Percentiles rank a stretch among this genome's conserved stretches.
Evolutionary conservation across 2,113 vertebrate species (phyloP).

Genomic region (Burhinus bistriatus): DNA sequence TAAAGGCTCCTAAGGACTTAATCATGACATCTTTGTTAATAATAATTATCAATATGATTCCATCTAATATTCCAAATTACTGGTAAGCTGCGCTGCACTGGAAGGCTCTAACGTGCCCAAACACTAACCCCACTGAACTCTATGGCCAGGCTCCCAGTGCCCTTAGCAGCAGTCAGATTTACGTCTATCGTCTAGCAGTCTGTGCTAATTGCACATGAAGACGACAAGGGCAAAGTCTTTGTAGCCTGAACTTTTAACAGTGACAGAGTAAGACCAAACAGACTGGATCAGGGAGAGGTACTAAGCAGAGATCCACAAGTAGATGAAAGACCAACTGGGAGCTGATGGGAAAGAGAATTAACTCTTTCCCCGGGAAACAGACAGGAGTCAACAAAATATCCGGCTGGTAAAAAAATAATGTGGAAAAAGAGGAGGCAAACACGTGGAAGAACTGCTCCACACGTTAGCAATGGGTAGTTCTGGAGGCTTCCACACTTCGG

Average conservation of each 20-base stretch:
- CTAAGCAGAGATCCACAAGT: background rate
- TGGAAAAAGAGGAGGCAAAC: background rate
- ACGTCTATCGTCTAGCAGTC: background rate
- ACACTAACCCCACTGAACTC: background rate
- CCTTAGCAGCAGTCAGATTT: background rate
- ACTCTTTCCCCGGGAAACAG: background rate
- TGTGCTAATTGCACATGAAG: slow-evolving; percentile 14
- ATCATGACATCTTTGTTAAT: background rate
- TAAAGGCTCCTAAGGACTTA: background rate
- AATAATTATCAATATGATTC: slow-evolving; percentile 5
- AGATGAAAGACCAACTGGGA: background rate
- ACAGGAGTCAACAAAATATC: background rate
- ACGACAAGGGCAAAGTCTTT: background rate
- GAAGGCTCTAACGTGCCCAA: background rate
- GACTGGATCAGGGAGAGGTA: background rate
- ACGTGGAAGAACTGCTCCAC: background rate
- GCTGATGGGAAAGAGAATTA: background rate
- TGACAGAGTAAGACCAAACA: background rate
- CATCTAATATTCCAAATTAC: background rate
- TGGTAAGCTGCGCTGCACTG: background rate
- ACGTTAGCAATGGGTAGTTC: background rate
- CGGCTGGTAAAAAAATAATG: background rate
- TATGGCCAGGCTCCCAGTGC: background rate
- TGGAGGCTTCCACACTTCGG: background rate
- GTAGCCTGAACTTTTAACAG: background rate